phyloP scores from a whole-genome alignment of 2,113 vertebrate species.

The Centropristis striata region DNA sequence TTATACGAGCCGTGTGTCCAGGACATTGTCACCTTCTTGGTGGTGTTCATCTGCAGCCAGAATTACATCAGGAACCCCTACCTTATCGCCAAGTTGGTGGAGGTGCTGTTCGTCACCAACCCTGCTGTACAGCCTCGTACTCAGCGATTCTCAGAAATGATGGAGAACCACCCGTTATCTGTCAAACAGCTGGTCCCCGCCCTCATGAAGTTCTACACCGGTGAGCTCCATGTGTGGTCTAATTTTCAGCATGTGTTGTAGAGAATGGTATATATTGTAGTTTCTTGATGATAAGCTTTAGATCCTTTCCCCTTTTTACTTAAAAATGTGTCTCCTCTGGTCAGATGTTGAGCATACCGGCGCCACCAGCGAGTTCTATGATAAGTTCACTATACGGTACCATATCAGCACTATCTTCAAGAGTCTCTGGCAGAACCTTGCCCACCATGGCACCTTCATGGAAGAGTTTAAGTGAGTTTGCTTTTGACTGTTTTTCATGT shows the following conservation, averaged over 20 bases:
- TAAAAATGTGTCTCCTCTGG: background rate
- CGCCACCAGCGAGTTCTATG: slow-evolving; percentile 98
- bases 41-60: slow-evolving; percentile 99
- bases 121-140: slow-evolving; percentile 97
- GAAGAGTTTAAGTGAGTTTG: slow-evolving; percentile 99
- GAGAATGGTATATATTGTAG: background rate
- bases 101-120: slow-evolving; percentile 99
- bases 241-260: background rate
- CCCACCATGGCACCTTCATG: slow-evolving; percentile 98
- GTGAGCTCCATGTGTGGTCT: slow-evolving; percentile 71
- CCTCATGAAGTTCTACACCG: slow-evolving; percentile 99
- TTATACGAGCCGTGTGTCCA: slow-evolving; percentile 98
- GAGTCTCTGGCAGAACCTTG: slow-evolving; percentile 98
- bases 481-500: background rate
- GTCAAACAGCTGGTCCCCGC: slow-evolving; percentile 95
- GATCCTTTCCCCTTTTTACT: background rate
- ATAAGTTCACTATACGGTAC: slow-evolving; percentile 99
- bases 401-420: slow-evolving; percentile 99
- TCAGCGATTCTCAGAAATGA: slow-evolving; percentile 98
- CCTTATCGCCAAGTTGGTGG: slow-evolving; percentile 97
- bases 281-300: background rate
- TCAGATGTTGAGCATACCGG: slow-evolving; percentile 98
- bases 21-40: slow-evolving; percentile 97
- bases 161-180: slow-evolving; percentile 97
- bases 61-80: slow-evolving; percentile 99